Evolutionary conservation across 2,113 vertebrate species (phyloP).

Genomic region (Pleuronectes platessa): DNA sequence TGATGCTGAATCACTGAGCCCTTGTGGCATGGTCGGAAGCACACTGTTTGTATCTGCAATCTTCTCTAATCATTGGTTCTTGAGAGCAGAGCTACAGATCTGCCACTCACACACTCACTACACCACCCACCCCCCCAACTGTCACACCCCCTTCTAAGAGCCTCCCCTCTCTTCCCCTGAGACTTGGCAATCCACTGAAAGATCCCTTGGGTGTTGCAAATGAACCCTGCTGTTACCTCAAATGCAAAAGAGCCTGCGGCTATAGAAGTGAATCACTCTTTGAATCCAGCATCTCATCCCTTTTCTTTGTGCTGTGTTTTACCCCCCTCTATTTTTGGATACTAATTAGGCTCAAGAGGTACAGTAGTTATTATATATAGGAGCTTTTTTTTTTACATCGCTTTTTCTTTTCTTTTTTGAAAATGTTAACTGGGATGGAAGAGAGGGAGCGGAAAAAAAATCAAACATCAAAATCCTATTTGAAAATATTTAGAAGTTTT

Average conservation of each 20-base stretch:
- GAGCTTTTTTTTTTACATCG: not conserved
- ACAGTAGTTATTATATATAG: constrained; percentile 36
- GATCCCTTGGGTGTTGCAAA: constrained; percentile 61
- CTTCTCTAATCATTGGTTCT: constrained; percentile 61
- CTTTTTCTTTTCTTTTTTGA: not conserved
- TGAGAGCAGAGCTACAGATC: constrained; percentile 54
- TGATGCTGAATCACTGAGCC: constrained; percentile 43
- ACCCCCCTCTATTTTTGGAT: constrained; percentile 54
- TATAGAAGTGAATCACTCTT: constrained; percentile 56
- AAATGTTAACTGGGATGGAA: not conserved
- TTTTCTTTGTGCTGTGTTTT: constrained; percentile 36
- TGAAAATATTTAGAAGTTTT: constrained; percentile 25
- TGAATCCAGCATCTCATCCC: constrained; percentile 51
- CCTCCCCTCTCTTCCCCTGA: constrained; percentile 28
- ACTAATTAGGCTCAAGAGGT: constrained; percentile 72
- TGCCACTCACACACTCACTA: constrained; percentile 41
- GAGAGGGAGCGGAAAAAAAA: not conserved
- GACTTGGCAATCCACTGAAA: constrained; percentile 47
- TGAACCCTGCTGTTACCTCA: constrained; percentile 60
- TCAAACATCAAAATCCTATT: constrained; percentile 29
- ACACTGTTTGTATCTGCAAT: constrained; percentile 56
- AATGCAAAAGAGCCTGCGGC: constrained; percentile 57
- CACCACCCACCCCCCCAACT: not conserved
- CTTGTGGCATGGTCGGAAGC: constrained; percentile 35
- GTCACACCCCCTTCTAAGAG: constrained; percentile 23